Percentiles rank a stretch among this genome's conserved stretches.
Conservation (phyloP, 1,140 invertebrate species). For the Pygmarrhopalites habei region DNA sequence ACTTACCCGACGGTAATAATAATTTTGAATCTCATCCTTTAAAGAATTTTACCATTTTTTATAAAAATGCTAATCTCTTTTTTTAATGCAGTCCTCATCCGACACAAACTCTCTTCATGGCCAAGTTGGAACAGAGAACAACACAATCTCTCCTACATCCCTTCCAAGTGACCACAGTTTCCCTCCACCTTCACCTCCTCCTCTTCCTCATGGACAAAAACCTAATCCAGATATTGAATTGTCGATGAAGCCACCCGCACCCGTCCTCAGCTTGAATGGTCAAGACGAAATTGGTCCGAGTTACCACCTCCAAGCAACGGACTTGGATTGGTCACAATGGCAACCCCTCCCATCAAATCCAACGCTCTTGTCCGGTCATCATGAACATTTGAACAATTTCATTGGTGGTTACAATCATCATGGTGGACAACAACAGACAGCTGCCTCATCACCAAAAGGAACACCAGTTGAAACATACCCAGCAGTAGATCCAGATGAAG, state of each 20-base stretch:
- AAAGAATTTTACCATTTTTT: no score
- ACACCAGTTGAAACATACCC: slow-evolving; percentile 4
- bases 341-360: slow-evolving; percentile 1
- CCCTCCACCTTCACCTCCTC: no score
- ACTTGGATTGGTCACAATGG: slow-evolving; percentile 9
- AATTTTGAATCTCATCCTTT: no score
- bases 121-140: background rate
- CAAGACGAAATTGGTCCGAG: background rate
- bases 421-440: no score
- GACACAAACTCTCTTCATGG: background rate
- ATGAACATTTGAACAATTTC: no score
- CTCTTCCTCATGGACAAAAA: no score
- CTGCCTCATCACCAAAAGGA: no score
- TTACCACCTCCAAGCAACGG: background rate
- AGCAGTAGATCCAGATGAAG: background rate
- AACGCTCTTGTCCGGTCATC: background rate
- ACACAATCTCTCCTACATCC: background rate
- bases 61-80: no score
- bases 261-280: background rate
- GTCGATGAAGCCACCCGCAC: slow-evolving; percentile 3
- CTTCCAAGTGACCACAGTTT: background rate
- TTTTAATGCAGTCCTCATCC: background rate
- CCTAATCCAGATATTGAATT: background rate
- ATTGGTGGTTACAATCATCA: no score
- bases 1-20: slow-evolving; percentile 7